These are phyloP conservation scores for Papilio machaon DNA, from an alignment of 1,140 invertebrate species.

Conservation along the genomic window DNA sequence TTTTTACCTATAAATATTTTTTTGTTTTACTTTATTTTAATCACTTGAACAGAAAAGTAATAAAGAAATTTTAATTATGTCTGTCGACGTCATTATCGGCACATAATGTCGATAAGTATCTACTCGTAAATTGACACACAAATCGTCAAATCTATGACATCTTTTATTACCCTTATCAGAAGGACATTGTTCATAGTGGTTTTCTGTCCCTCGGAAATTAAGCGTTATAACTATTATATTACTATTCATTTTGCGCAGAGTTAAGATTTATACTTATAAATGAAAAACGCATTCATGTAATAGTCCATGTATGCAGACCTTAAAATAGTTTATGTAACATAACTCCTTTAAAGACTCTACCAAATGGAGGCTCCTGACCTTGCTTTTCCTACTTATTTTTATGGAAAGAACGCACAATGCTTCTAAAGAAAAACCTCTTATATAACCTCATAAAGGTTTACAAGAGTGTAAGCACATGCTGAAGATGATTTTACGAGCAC, in stretches of 20 bases:
- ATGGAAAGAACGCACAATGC: background rate
- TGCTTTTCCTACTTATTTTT: background rate
- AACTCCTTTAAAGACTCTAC: background rate
- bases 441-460: constrained; percentile 2
- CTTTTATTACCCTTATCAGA: background rate
- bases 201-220: background rate
- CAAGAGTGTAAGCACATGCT: background rate
- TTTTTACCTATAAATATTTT: no score
- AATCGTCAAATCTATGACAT: background rate
- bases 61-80: background rate
- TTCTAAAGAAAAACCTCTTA: background rate
- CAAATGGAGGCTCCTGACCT: background rate
- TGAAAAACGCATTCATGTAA: no score
- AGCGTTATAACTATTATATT: no score
- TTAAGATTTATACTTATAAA: no score
- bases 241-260: no score
- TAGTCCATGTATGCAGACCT: no score
- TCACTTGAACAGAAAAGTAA: background rate
- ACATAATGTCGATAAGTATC: background rate
- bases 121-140: background rate
- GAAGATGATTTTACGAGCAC: constrained; percentile 20
- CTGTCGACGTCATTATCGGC: background rate
- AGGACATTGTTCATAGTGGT: background rate
- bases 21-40: background rate
- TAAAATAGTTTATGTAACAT: background rate